Base-by-base conservation (phyloP, 2,888 invertebrate species). In the Nymphalis c-album region DNA sequence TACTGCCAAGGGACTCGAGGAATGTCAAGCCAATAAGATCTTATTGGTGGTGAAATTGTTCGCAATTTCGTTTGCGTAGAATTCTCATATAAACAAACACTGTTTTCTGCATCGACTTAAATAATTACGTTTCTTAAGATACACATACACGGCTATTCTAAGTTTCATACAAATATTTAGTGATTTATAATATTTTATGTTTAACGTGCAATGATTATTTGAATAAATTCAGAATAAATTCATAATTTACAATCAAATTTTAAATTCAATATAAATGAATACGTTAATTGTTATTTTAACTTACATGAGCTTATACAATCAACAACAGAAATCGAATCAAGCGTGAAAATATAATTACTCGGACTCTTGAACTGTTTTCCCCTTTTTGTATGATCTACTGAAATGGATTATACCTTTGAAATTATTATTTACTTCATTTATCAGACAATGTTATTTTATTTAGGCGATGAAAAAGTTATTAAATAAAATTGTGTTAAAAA, bases 1-100 rank as follows among this genome's bases (percentile, higher is more conserved):
- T 83, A 82, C 81, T 84, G 76, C 77, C 75, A 71, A 73, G 78
- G 76, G 75, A 75, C 75, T 35, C 35, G 63, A 66, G 59, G 65
- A 58, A 48, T 53, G 60, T 47, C 51, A 60, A 60, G 64, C 40
- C 40, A 40, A 64, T 60, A 64, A 51, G 40, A 51, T 53, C 51
- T 60, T 64, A 51, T 63, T 63, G 47, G 47, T 50, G 16, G 26
- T 16, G n/a, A 45, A 59, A 50, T 45, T 46, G 46, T 40, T 20
- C 18, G 10, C 60, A 10, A 18, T 10, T 31, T 50, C 22, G 18
- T 60, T 60, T 13, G 13, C 22, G 8, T 46, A 17, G 46, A 22
- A 47, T 40, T 4, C 40, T 40, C 13, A 40, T 40, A 40, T 13
- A 13, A 40, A 13, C 2, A 40, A 40, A 40, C 13, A 40, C 13